Evolutionary conservation across 2,888 invertebrate species (phyloP).

Genomic region (Amorpha juglandis): DNA sequence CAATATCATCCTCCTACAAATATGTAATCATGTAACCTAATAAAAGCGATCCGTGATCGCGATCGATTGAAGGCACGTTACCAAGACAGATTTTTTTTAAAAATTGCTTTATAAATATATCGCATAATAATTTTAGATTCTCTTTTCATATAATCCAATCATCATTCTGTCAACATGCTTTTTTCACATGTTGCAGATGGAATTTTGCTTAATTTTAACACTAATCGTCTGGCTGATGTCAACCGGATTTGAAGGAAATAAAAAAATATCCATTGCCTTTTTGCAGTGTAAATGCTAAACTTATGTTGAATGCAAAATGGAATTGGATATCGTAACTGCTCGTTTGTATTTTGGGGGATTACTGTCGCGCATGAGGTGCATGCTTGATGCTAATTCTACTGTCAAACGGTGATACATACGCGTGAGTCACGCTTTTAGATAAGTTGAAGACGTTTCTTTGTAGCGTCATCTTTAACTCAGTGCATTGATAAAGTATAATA

Average conservation of each 20-base stretch:
- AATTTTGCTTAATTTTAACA: no score
- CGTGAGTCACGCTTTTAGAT: conserved; percentile 1
- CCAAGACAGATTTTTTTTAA: no score
- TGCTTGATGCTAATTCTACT: not conserved
- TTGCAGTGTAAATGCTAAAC: not conserved
- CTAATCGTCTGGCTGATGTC: no score
- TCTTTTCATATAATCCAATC: no score
- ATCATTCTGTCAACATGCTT: no score
- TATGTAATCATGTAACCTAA: no score
- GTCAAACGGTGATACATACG: not conserved
- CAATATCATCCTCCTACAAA: no score
- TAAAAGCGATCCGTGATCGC: no score
- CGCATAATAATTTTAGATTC: no score
- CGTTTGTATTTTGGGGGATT: not conserved
- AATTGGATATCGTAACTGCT: not conserved
- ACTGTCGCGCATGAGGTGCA: not conserved
- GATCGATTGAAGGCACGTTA: no score
- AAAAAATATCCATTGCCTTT: not conserved
- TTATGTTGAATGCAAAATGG: not conserved
- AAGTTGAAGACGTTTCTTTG: not conserved
- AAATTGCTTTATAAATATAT: no score
- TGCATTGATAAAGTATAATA: not conserved
- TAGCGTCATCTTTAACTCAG: conserved; percentile 14
- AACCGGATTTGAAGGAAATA: not conserved
- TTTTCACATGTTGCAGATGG: no score